Conservation (phyloP, 2,888 invertebrate genomes). For the Diloba caeruleocephala region DNA sequence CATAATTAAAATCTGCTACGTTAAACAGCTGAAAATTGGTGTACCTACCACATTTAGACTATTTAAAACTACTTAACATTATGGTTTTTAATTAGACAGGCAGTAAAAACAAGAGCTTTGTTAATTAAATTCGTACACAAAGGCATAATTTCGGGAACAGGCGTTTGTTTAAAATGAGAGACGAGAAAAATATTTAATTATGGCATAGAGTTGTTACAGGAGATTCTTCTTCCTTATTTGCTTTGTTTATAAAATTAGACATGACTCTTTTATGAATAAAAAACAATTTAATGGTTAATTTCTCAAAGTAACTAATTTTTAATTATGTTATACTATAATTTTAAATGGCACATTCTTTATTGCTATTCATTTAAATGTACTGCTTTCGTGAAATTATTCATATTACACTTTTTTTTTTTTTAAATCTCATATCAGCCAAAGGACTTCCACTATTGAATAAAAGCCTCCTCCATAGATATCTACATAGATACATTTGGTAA, state of each 20-base stretch:
- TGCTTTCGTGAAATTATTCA: too few species aligned
- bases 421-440: too few species aligned
- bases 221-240: constrained; percentile 3
- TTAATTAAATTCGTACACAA: constrained; percentile 43
- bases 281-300: constrained; percentile 9
- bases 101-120: constrained; percentile 26
- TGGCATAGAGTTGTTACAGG: constrained; percentile 14
- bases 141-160: constrained; percentile 32
- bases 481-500: too few species aligned
- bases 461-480: too few species aligned
- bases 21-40: neutral
- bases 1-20: neutral
- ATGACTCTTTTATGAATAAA: constrained; percentile 7
- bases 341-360: too few species aligned
- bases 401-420: too few species aligned
- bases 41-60: constrained; percentile 1
- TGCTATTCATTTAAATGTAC: too few species aligned
- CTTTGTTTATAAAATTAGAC: constrained; percentile 17
- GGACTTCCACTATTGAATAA: too few species aligned
- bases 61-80: constrained; percentile 33
- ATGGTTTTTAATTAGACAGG: constrained; percentile 28
- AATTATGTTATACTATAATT: too few species aligned
- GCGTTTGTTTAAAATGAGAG: constrained; percentile 22
- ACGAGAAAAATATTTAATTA: constrained; percentile 35
- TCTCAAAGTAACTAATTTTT: neutral